Evolutionary conservation across 1,140 invertebrate species (phyloP).

Genomic region (Pygmarrhopalites habei): DNA sequence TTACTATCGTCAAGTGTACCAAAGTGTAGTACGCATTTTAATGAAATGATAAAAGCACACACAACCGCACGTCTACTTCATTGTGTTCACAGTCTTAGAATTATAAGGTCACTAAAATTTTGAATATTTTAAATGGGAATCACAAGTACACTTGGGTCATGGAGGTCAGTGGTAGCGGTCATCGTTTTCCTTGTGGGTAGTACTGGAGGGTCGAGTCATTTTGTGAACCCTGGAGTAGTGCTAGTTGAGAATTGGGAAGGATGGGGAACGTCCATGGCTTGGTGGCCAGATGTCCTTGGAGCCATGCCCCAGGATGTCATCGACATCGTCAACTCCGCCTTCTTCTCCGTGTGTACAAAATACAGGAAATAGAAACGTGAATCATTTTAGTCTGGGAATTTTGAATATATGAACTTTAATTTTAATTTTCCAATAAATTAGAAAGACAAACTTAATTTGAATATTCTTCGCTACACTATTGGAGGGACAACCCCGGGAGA

Average conservation of each 20-base stretch:
- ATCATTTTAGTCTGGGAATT: too few species aligned
- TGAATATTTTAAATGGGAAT: too few species aligned
- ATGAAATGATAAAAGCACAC: too few species aligned
- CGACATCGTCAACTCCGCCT: constrained; percentile 21
- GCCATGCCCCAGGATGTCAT: constrained; percentile 25
- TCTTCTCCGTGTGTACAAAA: constrained; percentile 34
- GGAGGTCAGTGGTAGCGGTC: constrained; percentile 29
- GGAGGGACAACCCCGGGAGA: constrained; percentile 31
- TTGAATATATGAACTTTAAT: too few species aligned
- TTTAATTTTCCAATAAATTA: constrained; percentile 11
- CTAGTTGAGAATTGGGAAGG: constrained; percentile 11
- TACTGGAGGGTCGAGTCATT: neutral
- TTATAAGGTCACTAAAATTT: too few species aligned
- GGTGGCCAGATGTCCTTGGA: constrained; percentile 32
- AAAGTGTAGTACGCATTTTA: too few species aligned
- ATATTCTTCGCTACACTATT: constrained; percentile 34
- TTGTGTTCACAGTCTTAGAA: too few species aligned
- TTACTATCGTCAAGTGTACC: too few species aligned
- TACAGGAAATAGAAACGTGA: too few species aligned
- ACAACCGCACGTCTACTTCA: too few species aligned
- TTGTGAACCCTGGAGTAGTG: constrained; percentile 10
- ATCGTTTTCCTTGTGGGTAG: constrained; percentile 3
- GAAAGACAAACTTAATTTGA: constrained; percentile 33
- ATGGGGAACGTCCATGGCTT: constrained; percentile 20
- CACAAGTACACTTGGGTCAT: constrained; percentile 17